Percentiles rank a stretch among this genome's conserved stretches.
Evolutionary conservation across 2,113 vertebrate genomes (phyloP).

Genomic region (Pluvialis apricaria): DNA sequence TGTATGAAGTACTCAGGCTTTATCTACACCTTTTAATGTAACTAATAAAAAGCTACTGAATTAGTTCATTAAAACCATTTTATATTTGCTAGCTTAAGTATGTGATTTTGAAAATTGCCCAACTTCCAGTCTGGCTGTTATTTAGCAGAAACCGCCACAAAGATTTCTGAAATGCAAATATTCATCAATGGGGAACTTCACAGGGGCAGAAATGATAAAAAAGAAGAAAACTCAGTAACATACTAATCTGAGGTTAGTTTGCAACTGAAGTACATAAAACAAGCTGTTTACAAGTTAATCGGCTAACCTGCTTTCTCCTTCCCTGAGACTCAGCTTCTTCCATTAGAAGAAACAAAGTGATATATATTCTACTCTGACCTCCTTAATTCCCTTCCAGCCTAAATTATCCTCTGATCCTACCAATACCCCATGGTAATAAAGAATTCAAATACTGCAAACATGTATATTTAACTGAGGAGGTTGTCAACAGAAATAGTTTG

Average conservation of each 20-base stretch:
- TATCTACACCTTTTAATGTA: not conserved
- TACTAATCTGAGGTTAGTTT: not conserved
- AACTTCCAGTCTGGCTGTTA: not conserved
- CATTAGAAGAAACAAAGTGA: not conserved
- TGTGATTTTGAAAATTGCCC: not conserved
- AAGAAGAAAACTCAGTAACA: not conserved
- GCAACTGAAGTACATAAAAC: not conserved
- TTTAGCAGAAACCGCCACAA: not conserved
- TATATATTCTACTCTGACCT: not conserved
- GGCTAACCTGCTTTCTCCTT: not conserved
- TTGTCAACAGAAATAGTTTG: not conserved
- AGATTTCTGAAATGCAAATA: not conserved
- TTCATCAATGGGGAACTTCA: not conserved
- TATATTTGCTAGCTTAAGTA: not conserved
- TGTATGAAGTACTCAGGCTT: not conserved
- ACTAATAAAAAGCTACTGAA: not conserved
- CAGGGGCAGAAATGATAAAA: not conserved
- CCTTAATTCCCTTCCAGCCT: not conserved
- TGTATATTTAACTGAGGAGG: not conserved
- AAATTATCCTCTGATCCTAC: not conserved
- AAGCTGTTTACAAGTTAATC: not conserved
- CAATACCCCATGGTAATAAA: not conserved
- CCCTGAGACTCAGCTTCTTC: not conserved
- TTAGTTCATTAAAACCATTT: not conserved
- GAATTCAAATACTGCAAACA: not conserved